phyloP scores from a whole-genome alignment of 2,113 vertebrate genomes.

The Boleophthalmus pectinirostris region DNA sequence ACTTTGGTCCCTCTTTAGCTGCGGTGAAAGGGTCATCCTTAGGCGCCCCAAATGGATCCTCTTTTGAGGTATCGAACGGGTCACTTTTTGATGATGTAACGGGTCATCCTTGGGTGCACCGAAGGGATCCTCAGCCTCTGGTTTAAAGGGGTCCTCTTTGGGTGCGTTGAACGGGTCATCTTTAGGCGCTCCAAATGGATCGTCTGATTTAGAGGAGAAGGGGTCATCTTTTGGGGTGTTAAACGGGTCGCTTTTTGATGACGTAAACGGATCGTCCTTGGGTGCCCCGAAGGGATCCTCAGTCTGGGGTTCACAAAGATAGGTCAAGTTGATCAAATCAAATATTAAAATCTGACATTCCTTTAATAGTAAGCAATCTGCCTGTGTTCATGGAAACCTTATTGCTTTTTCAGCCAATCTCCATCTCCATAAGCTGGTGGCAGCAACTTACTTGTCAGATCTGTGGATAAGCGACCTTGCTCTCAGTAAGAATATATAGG shows the following conservation, averaged over 20 bases:
- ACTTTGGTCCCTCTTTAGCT: not conserved
- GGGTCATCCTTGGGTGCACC: conserved; percentile 20
- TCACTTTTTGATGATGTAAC: not conserved
- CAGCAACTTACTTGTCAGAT: too few relatives aligned
- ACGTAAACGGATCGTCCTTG: conserved; percentile 26
- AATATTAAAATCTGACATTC: too few relatives aligned
- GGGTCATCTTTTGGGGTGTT: conserved; percentile 38
- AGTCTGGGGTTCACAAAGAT: too few relatives aligned
- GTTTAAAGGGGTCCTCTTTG: conserved; percentile 22
- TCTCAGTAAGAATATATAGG: too few relatives aligned
- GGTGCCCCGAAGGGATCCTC: conserved; percentile 21
- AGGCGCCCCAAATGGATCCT: conserved; percentile 30
- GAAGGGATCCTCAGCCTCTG: conserved; percentile 12
- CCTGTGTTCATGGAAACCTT: too few relatives aligned
- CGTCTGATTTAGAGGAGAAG: not conserved
- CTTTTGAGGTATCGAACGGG: conserved; percentile 18
- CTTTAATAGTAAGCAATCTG: too few relatives aligned
- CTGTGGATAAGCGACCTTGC: too few relatives aligned
- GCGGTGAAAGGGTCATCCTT: conserved; percentile 19
- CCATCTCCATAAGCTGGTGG: too few relatives aligned
- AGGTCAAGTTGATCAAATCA: too few relatives aligned
- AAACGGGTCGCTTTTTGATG: not conserved
- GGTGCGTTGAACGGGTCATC: conserved; percentile 3
- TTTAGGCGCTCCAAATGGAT: conserved; percentile 31
- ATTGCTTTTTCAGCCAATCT: too few relatives aligned